A percentile compares a stretch with the other conserved stretches of the same genome.
phyloP scores from a whole-genome alignment of 2,113 vertebrate species.

The Calypte anna region DNA sequence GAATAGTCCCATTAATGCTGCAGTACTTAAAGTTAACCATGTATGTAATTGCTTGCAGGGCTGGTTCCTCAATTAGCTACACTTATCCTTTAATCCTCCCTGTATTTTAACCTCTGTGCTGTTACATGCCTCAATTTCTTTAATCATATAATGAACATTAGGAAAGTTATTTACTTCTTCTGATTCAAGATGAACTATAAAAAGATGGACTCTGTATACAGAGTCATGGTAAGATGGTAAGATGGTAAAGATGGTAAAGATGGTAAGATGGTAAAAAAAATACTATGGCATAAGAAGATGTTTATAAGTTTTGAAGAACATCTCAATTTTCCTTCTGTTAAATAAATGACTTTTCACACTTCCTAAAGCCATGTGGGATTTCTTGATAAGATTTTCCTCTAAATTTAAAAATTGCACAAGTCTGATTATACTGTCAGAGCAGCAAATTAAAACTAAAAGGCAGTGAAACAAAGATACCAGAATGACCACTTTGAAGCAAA shows the following conservation, averaged over 20 bases:
- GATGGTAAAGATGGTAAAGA: no score
- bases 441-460: not conserved
- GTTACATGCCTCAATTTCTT: slow-evolving; percentile 39
- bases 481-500: not conserved
- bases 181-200: not conserved
- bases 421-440: not conserved
- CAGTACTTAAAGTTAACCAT: slow-evolving; percentile 57
- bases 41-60: slow-evolving; percentile 54
- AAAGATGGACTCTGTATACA: not conserved
- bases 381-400: not conserved
- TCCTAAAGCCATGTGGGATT: not conserved
- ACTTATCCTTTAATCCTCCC: slow-evolving; percentile 53
- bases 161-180: slow-evolving; percentile 27
- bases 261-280: not conserved
- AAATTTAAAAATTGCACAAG: not conserved
- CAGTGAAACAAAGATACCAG: not conserved
- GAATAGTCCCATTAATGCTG: slow-evolving; percentile 14
- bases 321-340: not conserved
- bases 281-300: not conserved
- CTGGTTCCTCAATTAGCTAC: slow-evolving; percentile 61
- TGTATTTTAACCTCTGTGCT: slow-evolving; percentile 56
- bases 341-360: not conserved
- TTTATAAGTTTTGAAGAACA: not conserved
- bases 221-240: not conserved
- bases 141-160: slow-evolving; percentile 49